Evolutionary conservation across 2,797 vertebrate species (phyloP).

Genomic region (Moxostoma hubbsi): DNA sequence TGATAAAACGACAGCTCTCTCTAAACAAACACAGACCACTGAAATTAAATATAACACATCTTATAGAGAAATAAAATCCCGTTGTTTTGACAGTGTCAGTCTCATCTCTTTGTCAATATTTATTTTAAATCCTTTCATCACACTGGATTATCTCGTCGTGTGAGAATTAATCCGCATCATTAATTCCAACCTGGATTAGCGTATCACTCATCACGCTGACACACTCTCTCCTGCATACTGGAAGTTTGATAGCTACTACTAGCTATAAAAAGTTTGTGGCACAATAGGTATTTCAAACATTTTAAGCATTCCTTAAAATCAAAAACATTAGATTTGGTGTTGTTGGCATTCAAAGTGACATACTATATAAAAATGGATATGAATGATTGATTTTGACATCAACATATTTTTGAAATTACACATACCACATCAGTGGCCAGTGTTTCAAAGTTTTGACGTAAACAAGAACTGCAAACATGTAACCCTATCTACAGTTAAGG

Average conservation of each 20-base stretch:
- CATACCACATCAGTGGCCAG: neutral
- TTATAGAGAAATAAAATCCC: constrained; percentile 23
- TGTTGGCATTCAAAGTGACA: neutral
- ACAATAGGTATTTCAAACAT: neutral
- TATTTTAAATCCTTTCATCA: constrained; percentile 49
- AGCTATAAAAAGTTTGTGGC: neutral
- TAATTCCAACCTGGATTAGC: constrained; percentile 72
- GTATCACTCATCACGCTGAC: neutral
- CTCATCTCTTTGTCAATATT: constrained; percentile 71
- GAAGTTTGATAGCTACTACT: neutral
- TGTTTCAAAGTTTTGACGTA: neutral
- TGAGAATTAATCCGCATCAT: constrained; percentile 57
- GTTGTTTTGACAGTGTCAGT: constrained; percentile 69
- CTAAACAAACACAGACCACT: constrained; percentile 11
- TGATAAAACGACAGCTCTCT: neutral
- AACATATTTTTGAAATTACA: neutral
- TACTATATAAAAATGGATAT: neutral
- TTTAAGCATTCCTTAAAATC: neutral
- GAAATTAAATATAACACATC: constrained; percentile 15
- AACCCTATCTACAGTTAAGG: neutral
- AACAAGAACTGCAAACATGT: constrained; percentile 6
- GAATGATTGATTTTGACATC: neutral
- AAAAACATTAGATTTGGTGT: neutral
- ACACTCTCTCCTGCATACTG: constrained; percentile 10
- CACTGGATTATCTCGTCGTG: constrained; percentile 20